Base-by-base conservation (phyloP, 1,140 invertebrate species). In the Euwallacea fornicatus region DNA sequence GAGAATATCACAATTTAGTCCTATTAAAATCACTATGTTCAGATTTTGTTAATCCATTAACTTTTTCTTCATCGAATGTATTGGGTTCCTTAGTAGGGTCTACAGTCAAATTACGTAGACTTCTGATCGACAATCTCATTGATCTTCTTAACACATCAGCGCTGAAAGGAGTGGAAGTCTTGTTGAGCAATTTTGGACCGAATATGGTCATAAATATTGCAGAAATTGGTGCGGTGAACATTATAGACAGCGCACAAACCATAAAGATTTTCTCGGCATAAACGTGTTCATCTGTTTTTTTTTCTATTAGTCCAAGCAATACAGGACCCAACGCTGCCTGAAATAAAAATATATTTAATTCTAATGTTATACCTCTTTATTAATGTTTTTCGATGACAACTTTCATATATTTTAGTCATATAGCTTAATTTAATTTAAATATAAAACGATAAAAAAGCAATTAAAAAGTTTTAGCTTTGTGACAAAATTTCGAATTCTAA, bases 171-270 rank as follows among this genome's bases (percentile, higher is more conserved):
- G 10, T 8, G 6, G 53, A 33, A 10, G 87, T 88, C 80, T 87
- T 89, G 13, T 86, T 88, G 0, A 98, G 84, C 11, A 98, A 83
- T 72, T 87, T 86, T 0, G 93, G 90, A 0, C 93, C 95, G 0
- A 88, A 85, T 1, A 96, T 76, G 0, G 91, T 89, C 71, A 97
- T 96, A 10, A 94, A 82, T 46, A 95, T 91, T 15, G 95, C 94
- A 0, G 95, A 94, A 2, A 94, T 82, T 0, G 96, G 96, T 0
- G 96, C 95, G 0, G 95, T 97, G 56, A 97, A 82, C 0, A 98
- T 83, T 59, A 98, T 98, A n/a, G 93, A 93, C 67, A 98, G 82
- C 7, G 97, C 91, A 78, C 90, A 92, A 10, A 92, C 82, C 43
- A 88, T 91, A 53, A 92, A 81, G 3, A 93, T 84, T 6, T 81